Conservation (phyloP, 2,888 invertebrate species). For the Eilema caniola region DNA sequence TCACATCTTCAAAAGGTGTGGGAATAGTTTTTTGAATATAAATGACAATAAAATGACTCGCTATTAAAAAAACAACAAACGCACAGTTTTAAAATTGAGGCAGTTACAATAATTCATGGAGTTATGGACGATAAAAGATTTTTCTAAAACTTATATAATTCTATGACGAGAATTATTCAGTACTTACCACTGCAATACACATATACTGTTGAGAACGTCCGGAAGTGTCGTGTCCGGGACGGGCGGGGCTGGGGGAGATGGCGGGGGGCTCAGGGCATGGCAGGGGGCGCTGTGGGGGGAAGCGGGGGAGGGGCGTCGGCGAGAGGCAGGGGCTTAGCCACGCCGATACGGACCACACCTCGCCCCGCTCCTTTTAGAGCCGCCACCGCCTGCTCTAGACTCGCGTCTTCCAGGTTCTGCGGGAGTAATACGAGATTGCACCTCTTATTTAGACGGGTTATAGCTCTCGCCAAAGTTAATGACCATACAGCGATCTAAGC, state of each 20-base stretch:
- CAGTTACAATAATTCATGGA: too few relatives aligned
- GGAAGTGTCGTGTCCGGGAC: neutral
- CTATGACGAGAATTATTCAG: neutral
- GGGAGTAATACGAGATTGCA: neutral
- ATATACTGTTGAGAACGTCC: neutral
- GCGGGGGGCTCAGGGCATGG: slow-evolving; percentile 27
- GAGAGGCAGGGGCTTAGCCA: slow-evolving; percentile 96
- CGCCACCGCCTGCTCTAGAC: slow-evolving; percentile 98
- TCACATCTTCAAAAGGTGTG: neutral
- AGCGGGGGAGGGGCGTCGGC: slow-evolving; percentile 88
- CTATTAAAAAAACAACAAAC: too few relatives aligned
- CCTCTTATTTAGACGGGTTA: neutral
- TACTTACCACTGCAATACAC: neutral
- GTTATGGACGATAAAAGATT: neutral
- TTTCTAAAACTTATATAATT: neutral
- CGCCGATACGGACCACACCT: slow-evolving; percentile 97
- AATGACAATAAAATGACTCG: too few relatives aligned
- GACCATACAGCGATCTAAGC: too few relatives aligned
- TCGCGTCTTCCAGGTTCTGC: slow-evolving; percentile 95
- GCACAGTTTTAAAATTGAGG: too few relatives aligned
- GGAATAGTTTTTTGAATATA: neutral
- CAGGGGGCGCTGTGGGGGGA: slow-evolving; percentile 67
- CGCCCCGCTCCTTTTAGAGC: slow-evolving; percentile 98
- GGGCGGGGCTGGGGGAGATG: slow-evolving; percentile 13
- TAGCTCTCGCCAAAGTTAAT: too few relatives aligned